Base-by-base conservation (phyloP, 2,797 vertebrate species). In the Pterois miles region DNA sequence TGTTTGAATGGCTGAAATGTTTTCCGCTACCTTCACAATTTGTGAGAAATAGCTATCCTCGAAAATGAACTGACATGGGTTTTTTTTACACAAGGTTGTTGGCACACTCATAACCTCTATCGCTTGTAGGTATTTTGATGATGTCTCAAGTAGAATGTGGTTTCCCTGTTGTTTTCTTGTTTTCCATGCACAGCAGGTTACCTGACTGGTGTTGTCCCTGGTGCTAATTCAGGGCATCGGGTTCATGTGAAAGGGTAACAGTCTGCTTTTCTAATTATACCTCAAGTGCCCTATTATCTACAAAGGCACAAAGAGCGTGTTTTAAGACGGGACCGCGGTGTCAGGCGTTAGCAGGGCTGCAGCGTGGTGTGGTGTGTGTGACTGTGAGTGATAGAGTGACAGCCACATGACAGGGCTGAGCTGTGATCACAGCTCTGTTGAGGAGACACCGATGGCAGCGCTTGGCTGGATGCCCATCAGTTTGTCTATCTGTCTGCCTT, bases 331-430 rank as follows among this genome's bases (percentile, higher is more conserved):
- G 58, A 59, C 63, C 81, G 65, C 59, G 57, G 58, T 83, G 43
- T 73, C 31, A 72, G 80, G 48, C 36, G 36, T 62, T 14, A 73
- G 69, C 80, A 79, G 71, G 72, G 22, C 71, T 65, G 74, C 23
- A 58, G 33, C 36, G 64, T 58, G 34, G 34, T 63, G 57, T 65
- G 62, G 34, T 75, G 65, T 78, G 66, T 91, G 78, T 65, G 84
- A 72, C 71, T 78, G 48, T 73, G 83, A 86, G 85, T 92, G 90
- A 93, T 88, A 85, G 90, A 86, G 73, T 91, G 93, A 94, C 91
- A 93, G 89, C 87, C 90, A 85, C 85, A 90, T 92, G 94, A 93
- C 91, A 94, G 89, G 79, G 71, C 76, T 82, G 89, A 84, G 89
- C 83, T 88, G 90, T 90, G 92, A 92, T 93, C 91, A 91, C 89